Evolutionary conservation across 2,113 vertebrate genomes (phyloP).

Genomic region (Phoenicopterus ruber): DNA sequence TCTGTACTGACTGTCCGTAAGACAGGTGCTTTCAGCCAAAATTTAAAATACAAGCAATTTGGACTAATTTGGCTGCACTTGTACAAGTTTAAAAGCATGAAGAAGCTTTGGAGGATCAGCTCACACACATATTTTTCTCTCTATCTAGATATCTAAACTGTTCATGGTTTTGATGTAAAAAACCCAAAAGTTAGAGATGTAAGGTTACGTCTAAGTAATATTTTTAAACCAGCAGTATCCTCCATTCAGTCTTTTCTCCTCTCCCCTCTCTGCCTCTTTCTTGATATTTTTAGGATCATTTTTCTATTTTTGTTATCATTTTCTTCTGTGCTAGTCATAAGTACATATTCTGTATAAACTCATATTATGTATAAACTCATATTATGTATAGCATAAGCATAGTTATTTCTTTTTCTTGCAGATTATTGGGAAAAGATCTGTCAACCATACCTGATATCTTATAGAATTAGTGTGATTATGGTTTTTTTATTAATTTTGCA

Average conservation of each 20-base stretch:
- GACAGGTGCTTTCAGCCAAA: background rate
- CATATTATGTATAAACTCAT: background rate
- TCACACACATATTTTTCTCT: background rate
- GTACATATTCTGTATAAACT: background rate
- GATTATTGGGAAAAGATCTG: background rate
- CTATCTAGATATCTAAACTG: background rate
- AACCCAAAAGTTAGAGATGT: too few species aligned
- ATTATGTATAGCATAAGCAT: background rate
- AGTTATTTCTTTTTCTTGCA: background rate
- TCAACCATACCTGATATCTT: background rate
- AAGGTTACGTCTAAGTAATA: background rate
- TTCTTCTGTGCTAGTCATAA: background rate
- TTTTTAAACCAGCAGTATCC: background rate
- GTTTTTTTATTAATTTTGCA: background rate
- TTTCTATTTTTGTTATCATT: background rate
- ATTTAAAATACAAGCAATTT: background rate
- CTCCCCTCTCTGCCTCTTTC: background rate
- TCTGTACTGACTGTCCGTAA: background rate
- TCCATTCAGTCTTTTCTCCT: background rate
- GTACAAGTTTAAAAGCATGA: background rate
- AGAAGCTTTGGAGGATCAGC: background rate
- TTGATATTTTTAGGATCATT: rapidly evolving
- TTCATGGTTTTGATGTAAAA: background rate
- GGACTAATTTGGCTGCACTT: background rate
- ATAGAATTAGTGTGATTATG: background rate